These are phyloP conservation scores for Brenthis daphne DNA, from an alignment of 2,888 invertebrate genomes.

Conservation along the genomic window DNA sequence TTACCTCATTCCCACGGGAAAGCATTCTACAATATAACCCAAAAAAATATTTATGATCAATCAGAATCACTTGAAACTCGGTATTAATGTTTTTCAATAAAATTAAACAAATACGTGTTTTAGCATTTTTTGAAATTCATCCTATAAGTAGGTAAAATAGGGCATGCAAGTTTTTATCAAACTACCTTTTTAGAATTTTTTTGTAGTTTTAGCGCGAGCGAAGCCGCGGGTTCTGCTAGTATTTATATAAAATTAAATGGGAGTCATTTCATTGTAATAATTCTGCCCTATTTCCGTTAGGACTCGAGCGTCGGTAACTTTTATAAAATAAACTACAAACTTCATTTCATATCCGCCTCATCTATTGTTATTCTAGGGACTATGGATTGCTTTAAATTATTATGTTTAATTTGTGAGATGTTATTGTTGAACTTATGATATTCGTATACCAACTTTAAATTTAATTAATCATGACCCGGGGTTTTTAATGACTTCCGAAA, in stretches of 20 bases:
- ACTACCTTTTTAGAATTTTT: too few relatives aligned
- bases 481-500: slow-evolving; percentile 14
- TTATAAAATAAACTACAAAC: slow-evolving; percentile 16
- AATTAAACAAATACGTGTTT: too few relatives aligned
- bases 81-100: too few relatives aligned
- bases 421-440: slow-evolving; percentile 15
- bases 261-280: slow-evolving; percentile 10
- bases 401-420: slow-evolving; percentile 18
- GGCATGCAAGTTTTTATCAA: too few relatives aligned
- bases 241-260: slow-evolving; percentile 1
- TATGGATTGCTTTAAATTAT: slow-evolving; percentile 14
- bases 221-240: too few relatives aligned
- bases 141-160: too few relatives aligned
- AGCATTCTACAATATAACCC: too few relatives aligned
- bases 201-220: too few relatives aligned
- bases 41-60: too few relatives aligned
- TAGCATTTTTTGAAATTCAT: too few relatives aligned
- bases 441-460: not conserved
- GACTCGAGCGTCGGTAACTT: slow-evolving; percentile 1
- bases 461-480: slow-evolving; percentile 6
- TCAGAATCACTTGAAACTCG: too few relatives aligned
- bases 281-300: slow-evolving; percentile 5
- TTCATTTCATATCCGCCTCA: slow-evolving; percentile 24
- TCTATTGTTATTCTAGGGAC: slow-evolving; percentile 15
- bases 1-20: too few relatives aligned